phyloP scores from a whole-genome alignment of 2,888 invertebrate genomes.

The Drosophila niveifrons region DNA sequence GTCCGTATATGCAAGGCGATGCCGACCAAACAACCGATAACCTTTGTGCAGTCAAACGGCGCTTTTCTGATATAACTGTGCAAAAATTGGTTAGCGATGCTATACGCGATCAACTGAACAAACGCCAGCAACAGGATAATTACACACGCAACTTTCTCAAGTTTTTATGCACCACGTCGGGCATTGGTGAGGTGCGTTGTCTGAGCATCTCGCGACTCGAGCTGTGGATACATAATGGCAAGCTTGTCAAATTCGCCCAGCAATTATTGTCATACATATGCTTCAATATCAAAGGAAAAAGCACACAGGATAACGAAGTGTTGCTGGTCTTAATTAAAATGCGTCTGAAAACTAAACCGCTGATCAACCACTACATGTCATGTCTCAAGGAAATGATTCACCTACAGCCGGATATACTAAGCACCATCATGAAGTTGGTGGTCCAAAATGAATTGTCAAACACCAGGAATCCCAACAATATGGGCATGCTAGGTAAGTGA shows the following conservation, averaged over 20 bases:
- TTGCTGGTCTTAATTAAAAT: constrained; percentile 95
- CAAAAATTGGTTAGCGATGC: constrained; percentile 94
- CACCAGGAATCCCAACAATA: constrained; percentile 96
- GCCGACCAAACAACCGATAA: constrained; percentile 85
- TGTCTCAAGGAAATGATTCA: constrained; percentile 96
- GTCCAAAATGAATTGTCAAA: constrained; percentile 98
- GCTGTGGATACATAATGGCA: constrained; percentile 98
- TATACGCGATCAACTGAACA: constrained; percentile 94
- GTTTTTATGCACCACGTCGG: constrained; percentile 93
- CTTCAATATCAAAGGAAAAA: constrained; percentile 92
- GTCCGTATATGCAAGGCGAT: constrained; percentile 78
- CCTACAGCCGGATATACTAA: constrained; percentile 93
- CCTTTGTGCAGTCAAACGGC: constrained; percentile 86
- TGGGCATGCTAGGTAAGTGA: constrained; percentile 90
- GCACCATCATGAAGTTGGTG: constrained; percentile 94
- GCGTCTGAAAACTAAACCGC: constrained; percentile 96
- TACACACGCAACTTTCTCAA: constrained; percentile 95
- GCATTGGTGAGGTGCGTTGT: constrained; percentile 90
- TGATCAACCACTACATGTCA: constrained; percentile 94
- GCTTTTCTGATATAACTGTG: constrained; percentile 86
- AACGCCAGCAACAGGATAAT: constrained; percentile 94
- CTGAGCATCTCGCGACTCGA: constrained; percentile 89
- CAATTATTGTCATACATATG: constrained; percentile 96
- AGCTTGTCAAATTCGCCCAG: constrained; percentile 95
- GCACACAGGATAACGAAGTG: constrained; percentile 90